These are phyloP conservation scores for Bicyclus anynana DNA, from an alignment of 1,140 invertebrate species.

Conservation along the genomic window DNA sequence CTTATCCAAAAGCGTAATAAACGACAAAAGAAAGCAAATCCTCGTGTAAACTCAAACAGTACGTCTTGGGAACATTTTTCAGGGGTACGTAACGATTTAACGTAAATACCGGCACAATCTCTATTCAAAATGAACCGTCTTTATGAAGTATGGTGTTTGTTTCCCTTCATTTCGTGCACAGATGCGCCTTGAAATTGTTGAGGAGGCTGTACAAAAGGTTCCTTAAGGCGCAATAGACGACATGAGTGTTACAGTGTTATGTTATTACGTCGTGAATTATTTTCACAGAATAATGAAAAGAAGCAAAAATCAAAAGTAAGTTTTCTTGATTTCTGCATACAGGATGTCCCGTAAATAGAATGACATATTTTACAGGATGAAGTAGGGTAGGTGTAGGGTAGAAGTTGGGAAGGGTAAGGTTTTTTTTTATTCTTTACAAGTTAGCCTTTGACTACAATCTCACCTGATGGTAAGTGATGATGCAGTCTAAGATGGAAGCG, in stretches of 20 bases:
- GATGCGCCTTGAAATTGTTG: slow-evolving; percentile 35
- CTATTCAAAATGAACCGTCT: slow-evolving; percentile 28
- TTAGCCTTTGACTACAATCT: too few species aligned
- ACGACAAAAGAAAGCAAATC: neutral
- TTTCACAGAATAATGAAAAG: neutral
- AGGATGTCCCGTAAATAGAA: too few species aligned
- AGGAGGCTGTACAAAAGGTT: slow-evolving; percentile 11
- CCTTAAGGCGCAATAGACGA: neutral
- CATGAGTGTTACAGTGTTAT: neutral
- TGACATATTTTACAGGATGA: too few species aligned
- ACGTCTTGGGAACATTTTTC: slow-evolving; percentile 40
- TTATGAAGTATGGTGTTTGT: slow-evolving; percentile 29
- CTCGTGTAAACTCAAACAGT: slow-evolving; percentile 32
- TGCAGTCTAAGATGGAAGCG: too few species aligned
- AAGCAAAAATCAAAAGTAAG: too few species aligned
- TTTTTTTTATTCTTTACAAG: too few species aligned
- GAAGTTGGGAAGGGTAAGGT: too few species aligned
- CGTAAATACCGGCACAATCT: slow-evolving; percentile 44
- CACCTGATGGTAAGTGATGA: too few species aligned
- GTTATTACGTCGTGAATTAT: neutral
- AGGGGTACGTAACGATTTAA: slow-evolving; percentile 35
- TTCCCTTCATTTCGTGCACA: slow-evolving; percentile 44
- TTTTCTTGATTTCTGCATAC: too few species aligned
- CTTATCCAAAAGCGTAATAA: neutral
- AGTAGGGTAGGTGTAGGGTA: too few species aligned